phyloP scores from a whole-genome alignment of 2,113 vertebrate species.

The Archocentrus centrarchus region DNA sequence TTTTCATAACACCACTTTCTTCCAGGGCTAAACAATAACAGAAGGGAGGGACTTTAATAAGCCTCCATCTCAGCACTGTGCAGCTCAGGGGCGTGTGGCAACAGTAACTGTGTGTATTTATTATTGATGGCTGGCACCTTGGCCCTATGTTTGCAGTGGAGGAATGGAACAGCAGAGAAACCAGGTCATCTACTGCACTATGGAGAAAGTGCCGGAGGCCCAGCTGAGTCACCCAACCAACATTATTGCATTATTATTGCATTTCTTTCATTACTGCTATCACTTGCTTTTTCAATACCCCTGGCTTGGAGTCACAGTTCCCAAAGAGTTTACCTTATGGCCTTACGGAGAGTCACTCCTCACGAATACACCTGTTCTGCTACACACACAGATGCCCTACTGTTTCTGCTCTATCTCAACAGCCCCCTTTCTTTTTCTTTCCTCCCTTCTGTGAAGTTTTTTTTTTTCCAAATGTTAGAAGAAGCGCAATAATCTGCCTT shows the following conservation, averaged over 20 bases:
- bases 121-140: slow-evolving; percentile 83
- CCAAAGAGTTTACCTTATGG: slow-evolving; percentile 70
- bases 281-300: slow-evolving; percentile 67
- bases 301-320: slow-evolving; percentile 62
- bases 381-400: slow-evolving; percentile 28
- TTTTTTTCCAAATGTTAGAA: slow-evolving; percentile 57
- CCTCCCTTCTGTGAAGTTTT: slow-evolving; percentile 36
- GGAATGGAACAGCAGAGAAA: slow-evolving; percentile 69
- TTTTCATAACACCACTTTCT: slow-evolving; percentile 76
- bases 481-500: slow-evolving; percentile 61
- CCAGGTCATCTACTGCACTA: slow-evolving; percentile 75
- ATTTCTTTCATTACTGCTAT: slow-evolving; percentile 82
- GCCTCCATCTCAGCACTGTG: slow-evolving; percentile 58
- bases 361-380: slow-evolving; percentile 35
- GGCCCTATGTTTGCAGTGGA: slow-evolving; percentile 71
- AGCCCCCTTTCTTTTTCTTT: slow-evolving; percentile 2
- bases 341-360: slow-evolving; percentile 54
- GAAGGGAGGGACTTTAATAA: slow-evolving; percentile 76
- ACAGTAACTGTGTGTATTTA: slow-evolving; percentile 77
- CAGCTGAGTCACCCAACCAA: slow-evolving; percentile 74
- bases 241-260: slow-evolving; percentile 80
- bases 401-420: slow-evolving; percentile 23
- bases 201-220: slow-evolving; percentile 72
- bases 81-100: slow-evolving; percentile 73
- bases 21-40: slow-evolving; percentile 76